phyloP scores from a whole-genome alignment of 2,797 vertebrate species.

The Pseudomugil gertrudae region DNA sequence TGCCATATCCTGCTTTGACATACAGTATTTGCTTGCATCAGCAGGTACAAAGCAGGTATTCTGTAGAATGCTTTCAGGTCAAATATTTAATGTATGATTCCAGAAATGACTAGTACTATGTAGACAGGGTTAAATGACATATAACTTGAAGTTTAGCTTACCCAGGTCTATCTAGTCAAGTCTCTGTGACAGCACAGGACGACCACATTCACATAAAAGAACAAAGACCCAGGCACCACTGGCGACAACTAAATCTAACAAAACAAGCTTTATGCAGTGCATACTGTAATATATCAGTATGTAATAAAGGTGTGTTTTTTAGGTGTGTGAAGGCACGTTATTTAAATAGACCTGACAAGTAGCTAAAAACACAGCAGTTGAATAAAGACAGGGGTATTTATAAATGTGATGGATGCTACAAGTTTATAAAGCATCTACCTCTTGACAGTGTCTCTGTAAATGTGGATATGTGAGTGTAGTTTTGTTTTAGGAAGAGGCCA shows the following conservation, averaged over 20 bases:
- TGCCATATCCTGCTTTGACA: too few relatives aligned
- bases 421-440: constrained; percentile 49
- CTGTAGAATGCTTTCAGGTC: too few relatives aligned
- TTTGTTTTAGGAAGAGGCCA: constrained; percentile 18
- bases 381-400: constrained; percentile 39
- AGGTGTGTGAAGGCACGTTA: constrained; percentile 5
- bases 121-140: too few relatives aligned
- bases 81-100: too few relatives aligned
- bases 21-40: too few relatives aligned
- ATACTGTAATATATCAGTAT: not conserved
- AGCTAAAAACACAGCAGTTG: constrained; percentile 5
- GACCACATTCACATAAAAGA: too few relatives aligned
- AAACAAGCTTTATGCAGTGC: not conserved
- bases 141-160: too few relatives aligned
- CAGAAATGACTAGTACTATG: too few relatives aligned
- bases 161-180: too few relatives aligned
- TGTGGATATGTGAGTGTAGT: constrained; percentile 17
- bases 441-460: constrained; percentile 25
- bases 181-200: too few relatives aligned
- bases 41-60: too few relatives aligned
- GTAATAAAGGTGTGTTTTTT: not conserved
- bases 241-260: not conserved
- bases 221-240: too few relatives aligned
- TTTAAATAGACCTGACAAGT: constrained; percentile 15
- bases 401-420: constrained; percentile 50